Evolutionary conservation across 2,797 vertebrate species (phyloP).

Genomic region (Protosalanx chinensis): DNA sequence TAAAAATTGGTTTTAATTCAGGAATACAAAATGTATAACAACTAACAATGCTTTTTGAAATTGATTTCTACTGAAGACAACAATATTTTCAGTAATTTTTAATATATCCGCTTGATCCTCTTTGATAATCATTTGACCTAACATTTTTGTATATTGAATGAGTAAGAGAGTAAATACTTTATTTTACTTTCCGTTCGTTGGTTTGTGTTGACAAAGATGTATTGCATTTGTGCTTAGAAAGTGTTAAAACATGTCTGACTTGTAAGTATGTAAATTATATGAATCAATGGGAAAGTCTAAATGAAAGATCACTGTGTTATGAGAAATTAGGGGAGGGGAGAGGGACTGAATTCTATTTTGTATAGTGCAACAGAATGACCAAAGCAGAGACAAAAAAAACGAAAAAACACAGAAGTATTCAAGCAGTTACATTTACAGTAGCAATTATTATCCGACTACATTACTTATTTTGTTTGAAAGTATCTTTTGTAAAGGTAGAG

Average conservation of each 20-base stretch:
- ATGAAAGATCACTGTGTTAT: constrained; percentile 64
- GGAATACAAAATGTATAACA: constrained; percentile 52
- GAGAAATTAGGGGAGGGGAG: constrained; percentile 17
- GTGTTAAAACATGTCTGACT: constrained; percentile 64
- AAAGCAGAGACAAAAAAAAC: constrained; percentile 27
- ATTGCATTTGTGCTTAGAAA: constrained; percentile 65
- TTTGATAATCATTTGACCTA: constrained; percentile 69
- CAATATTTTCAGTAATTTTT: constrained; percentile 62
- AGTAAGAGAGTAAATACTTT: constrained; percentile 50
- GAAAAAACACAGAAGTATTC: constrained; percentile 51
- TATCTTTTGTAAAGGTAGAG: constrained; percentile 68
- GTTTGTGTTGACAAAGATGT: constrained; percentile 59
- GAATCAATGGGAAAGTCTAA: constrained; percentile 59
- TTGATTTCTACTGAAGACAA: constrained; percentile 46
- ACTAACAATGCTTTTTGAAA: constrained; percentile 27
- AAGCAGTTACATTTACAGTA: constrained; percentile 72
- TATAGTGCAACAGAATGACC: constrained; percentile 42
- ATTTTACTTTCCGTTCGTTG: constrained; percentile 37
- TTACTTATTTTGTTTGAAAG: constrained; percentile 63
- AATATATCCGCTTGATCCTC: constrained; percentile 58
- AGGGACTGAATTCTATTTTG: constrained; percentile 44
- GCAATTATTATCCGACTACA: constrained; percentile 61
- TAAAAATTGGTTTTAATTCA: constrained; percentile 65
- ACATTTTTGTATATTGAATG: constrained; percentile 66
- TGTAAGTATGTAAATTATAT: constrained; percentile 74